phyloP scores from a whole-genome alignment of 2,113 vertebrate species.

The Proteles cristata region DNA sequence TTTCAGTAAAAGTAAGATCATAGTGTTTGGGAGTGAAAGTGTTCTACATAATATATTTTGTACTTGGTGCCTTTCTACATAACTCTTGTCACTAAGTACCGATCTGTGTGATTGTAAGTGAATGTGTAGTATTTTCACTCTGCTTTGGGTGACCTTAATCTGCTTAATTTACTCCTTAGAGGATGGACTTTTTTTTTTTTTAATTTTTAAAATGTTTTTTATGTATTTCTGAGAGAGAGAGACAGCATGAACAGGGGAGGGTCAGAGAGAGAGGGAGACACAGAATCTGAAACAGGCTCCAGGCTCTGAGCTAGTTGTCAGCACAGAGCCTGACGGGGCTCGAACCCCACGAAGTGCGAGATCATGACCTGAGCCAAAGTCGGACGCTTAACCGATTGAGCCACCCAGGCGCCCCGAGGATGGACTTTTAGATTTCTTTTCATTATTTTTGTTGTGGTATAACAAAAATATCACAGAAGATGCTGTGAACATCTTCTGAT shows the following conservation, averaged over 20 bases:
- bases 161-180: neutral
- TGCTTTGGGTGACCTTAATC: neutral
- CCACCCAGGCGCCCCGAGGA: no score
- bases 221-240: no score
- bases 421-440: neutral
- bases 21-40: neutral
- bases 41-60: neutral
- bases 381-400: no score
- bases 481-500: neutral
- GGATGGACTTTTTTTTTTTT: neutral
- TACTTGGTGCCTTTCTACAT: neutral
- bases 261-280: no score
- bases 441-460: neutral
- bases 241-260: no score
- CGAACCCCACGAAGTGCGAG: no score
- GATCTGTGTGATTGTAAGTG: neutral
- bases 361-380: no score
- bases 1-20: conserved; percentile 35
- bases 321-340: no score
- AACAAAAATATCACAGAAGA: no score
- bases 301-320: no score
- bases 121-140: neutral
- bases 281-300: no score
- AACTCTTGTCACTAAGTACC: neutral
- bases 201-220: no score